A percentile compares a stretch with the other conserved stretches of the same genome.
phyloP scores from a whole-genome alignment of 2,113 vertebrate genomes.

The Petrocephalus zakoni region DNA sequence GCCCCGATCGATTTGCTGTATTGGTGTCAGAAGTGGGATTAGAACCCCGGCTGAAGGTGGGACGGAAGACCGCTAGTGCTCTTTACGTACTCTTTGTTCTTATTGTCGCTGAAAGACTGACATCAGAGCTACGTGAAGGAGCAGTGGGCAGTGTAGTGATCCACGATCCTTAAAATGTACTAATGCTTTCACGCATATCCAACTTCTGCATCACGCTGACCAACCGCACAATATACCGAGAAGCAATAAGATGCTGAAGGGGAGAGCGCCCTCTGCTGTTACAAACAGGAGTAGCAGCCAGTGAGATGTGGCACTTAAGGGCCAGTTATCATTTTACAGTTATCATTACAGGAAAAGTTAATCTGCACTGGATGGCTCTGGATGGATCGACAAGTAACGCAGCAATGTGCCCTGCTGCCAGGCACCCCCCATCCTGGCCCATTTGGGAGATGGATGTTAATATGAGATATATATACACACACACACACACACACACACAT shows the following conservation, averaged over 20 bases:
- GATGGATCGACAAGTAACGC: too few species aligned
- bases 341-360: neutral
- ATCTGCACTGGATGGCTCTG: neutral
- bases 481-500: neutral
- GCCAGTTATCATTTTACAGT: neutral
- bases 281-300: neutral
- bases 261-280: slow-evolving; percentile 17
- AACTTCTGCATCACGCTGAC: neutral
- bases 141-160: neutral
- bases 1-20: neutral
- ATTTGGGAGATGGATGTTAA: too few species aligned
- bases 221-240: neutral
- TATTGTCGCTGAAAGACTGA: neutral
- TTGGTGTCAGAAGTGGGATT: neutral
- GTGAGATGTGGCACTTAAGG: neutral
- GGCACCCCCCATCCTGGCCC: too few species aligned
- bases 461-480: neutral
- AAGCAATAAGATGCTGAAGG: neutral
- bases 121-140: neutral
- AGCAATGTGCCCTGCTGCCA: too few species aligned
- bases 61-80: neutral
- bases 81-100: neutral
- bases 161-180: neutral
- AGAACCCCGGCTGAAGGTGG: neutral
- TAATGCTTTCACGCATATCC: neutral